phyloP scores from a whole-genome alignment of 2,888 invertebrate species.

The Caenorhabditis drosophilae region DNA sequence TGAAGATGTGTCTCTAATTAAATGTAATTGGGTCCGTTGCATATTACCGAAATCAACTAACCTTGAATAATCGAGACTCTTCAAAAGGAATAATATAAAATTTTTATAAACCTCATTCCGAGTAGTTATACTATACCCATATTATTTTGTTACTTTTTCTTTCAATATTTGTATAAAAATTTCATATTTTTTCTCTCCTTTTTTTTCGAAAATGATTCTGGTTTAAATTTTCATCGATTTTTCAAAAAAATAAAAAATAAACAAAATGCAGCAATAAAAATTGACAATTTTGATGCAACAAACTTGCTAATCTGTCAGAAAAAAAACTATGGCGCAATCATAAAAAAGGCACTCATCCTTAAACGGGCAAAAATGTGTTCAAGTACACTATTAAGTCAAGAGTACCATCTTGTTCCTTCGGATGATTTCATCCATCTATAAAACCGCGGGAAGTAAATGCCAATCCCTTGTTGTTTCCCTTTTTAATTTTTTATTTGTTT shows the following conservation, averaged over 20 bases:
- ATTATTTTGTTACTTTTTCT: too few relatives aligned
- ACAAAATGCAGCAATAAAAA: too few relatives aligned
- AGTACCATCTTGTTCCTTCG: slow-evolving; percentile 16
- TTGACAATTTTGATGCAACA: not conserved
- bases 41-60: slow-evolving; percentile 8
- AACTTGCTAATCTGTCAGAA: slow-evolving; percentile 16
- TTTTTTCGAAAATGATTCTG: too few relatives aligned
- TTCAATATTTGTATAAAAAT: too few relatives aligned
- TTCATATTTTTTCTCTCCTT: not conserved
- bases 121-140: too few relatives aligned
- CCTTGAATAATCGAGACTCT: slow-evolving; percentile 1
- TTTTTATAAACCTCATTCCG: too few relatives aligned
- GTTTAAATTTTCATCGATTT: too few relatives aligned
- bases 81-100: not conserved
- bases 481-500: too few relatives aligned
- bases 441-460: not conserved
- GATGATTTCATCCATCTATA: slow-evolving; percentile 6
- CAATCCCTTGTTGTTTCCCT: not conserved
- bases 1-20: slow-evolving; percentile 11
- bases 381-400: slow-evolving; percentile 28
- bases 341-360: slow-evolving; percentile 13
- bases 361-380: slow-evolving; percentile 8
- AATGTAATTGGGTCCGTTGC: slow-evolving; percentile 32
- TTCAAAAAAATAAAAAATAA: too few relatives aligned
- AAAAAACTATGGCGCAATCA: slow-evolving; percentile 14